A percentile compares a stretch with the other conserved stretches of the same genome.
phyloP scores from a whole-genome alignment of 2,797 vertebrate genomes.

The Clarias platycephalus region DNA sequence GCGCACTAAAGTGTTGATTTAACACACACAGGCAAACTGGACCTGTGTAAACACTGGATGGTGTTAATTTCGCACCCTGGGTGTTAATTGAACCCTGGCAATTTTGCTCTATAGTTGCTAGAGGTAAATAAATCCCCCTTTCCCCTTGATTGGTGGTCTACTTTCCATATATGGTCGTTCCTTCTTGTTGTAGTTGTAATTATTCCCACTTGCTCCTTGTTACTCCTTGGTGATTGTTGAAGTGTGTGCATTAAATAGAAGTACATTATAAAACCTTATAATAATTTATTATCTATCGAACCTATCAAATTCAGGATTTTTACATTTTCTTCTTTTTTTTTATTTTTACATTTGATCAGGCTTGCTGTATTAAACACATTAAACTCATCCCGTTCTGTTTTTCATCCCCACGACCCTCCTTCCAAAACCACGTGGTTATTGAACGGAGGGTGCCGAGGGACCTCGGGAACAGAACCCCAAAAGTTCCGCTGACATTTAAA shows the following conservation, averaged over 20 bases:
- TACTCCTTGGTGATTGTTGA: background rate
- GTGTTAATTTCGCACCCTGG: too few species aligned
- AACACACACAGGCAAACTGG: too few species aligned
- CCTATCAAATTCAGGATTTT: background rate
- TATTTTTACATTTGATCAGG: background rate
- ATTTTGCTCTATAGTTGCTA: too few species aligned
- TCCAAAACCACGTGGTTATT: constrained; percentile 42
- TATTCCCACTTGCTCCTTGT: background rate
- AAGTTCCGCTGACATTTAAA: constrained; percentile 49
- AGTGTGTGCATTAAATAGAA: background rate
- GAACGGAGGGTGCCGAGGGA: constrained; percentile 51
- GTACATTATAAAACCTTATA: too few species aligned
- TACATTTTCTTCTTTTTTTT: background rate
- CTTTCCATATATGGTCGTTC: constrained; percentile 1
- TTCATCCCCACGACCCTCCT: constrained; percentile 45
- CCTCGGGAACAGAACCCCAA: constrained; percentile 42
- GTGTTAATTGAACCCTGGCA: too few species aligned
- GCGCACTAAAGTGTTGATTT: too few species aligned
- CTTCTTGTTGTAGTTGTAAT: constrained; percentile 18
- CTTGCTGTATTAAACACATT: background rate
- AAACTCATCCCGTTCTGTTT: constrained; percentile 44
- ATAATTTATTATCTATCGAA: too few species aligned
- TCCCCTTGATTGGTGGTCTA: background rate
- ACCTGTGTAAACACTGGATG: too few species aligned
- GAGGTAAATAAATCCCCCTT: background rate